phyloP scores from a whole-genome alignment of 2,888 invertebrate genomes.

The Frankliniella intonsa region DNA sequence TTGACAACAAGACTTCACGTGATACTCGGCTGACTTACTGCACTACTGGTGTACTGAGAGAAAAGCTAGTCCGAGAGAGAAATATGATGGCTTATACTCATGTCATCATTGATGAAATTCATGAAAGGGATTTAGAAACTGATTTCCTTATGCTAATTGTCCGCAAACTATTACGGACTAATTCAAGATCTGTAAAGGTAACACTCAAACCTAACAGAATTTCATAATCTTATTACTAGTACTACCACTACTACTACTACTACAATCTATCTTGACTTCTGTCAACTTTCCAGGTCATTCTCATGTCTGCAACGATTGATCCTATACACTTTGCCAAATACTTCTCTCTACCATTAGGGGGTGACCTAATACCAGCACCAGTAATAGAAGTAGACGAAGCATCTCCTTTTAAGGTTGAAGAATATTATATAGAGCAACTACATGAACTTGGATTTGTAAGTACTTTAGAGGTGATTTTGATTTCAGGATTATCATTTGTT shows the following conservation, averaged over 20 bases:
- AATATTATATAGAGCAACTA: conserved; percentile 59
- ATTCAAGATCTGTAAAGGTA: conserved; percentile 61
- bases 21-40: conserved; percentile 79
- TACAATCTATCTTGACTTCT: conserved; percentile 30
- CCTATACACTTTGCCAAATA: conserved; percentile 66
- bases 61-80: conserved; percentile 66
- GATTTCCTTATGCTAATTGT: conserved; percentile 84
- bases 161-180: conserved; percentile 66
- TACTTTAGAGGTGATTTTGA: background rate
- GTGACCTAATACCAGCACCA: conserved; percentile 50
- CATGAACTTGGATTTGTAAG: conserved; percentile 44
- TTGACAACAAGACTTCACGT: conserved; percentile 55
- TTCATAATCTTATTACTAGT: background rate
- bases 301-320: conserved; percentile 94
- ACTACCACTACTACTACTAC: no score
- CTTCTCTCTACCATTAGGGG: conserved; percentile 51
- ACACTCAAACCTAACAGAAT: background rate
- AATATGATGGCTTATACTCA: conserved; percentile 77
- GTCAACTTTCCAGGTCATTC: conserved; percentile 54
- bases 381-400: conserved; percentile 53
- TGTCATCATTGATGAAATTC: conserved; percentile 88
- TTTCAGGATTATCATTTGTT: conserved; percentile 31
- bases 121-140: conserved; percentile 88
- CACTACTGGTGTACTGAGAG: conserved; percentile 83
- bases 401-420: conserved; percentile 54